Percentiles rank a stretch among this genome's conserved stretches.
phyloP scores from a whole-genome alignment of 2,888 invertebrate species.

The Leptinotarsa haldemani region DNA sequence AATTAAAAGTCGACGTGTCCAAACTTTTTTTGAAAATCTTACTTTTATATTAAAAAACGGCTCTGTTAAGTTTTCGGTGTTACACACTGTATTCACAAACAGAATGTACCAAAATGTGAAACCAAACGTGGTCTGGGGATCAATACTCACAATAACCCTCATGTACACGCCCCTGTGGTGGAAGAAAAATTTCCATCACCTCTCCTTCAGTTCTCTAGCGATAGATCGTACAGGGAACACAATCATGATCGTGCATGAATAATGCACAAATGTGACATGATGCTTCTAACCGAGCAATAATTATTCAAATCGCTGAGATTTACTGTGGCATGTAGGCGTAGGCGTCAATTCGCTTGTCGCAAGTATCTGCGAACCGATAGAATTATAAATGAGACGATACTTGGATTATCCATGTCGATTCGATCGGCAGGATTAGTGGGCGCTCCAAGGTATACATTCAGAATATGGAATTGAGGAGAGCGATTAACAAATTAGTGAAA shows the following conservation, averaged over 20 bases:
- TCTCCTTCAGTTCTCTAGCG: no score
- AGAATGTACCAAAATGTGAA: no score
- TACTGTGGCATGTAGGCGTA: background rate
- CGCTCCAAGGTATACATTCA: background rate
- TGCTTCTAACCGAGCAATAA: slow-evolving; percentile 7
- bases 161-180: no score
- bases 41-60: no score
- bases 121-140: no score
- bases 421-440: background rate
- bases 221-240: background rate
- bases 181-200: no score
- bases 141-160: no score
- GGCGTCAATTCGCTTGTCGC: slow-evolving; percentile 5
- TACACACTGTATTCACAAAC: no score
- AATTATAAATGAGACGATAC: slow-evolving; percentile 6
- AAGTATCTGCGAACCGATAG: background rate
- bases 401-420: background rate
- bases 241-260: slow-evolving; percentile 1
- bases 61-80: no score
- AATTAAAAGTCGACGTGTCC: no score
- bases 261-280: background rate
- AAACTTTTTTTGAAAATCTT: no score
- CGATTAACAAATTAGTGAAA: no score
- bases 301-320: slow-evolving; percentile 6
- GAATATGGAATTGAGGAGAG: background rate